Conservation (phyloP, 2,888 invertebrate genomes). For the Cheilosia vulpina region DNA sequence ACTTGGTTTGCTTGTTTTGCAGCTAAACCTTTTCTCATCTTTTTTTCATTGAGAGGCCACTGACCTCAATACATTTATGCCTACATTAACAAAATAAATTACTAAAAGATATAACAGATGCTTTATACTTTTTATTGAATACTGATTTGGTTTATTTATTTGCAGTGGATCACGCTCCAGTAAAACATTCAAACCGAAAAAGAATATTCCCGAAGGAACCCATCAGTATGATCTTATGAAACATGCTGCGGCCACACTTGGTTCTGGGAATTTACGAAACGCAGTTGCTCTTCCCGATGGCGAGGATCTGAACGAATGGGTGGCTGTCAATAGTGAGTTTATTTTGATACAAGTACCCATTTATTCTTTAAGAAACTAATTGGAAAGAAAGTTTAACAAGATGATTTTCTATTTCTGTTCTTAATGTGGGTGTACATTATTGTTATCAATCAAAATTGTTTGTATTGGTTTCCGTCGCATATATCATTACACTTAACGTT, state of each 20-base stretch:
- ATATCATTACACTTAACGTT: too few relatives aligned
- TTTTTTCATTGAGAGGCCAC: conserved; percentile 28
- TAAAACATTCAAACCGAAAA: conserved; percentile 99
- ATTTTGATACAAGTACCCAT: not conserved
- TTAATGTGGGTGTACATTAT: too few relatives aligned
- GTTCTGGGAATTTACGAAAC: conserved; percentile 97
- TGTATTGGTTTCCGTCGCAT: too few relatives aligned
- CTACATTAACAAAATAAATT: conserved; percentile 25
- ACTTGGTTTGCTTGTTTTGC: not conserved
- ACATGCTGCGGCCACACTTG: conserved; percentile 98
- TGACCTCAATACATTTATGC: conserved; percentile 33
- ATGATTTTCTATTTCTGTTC: not conserved
- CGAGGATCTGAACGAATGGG: conserved; percentile 99
- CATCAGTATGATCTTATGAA: conserved; percentile 99
- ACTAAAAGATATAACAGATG: not conserved
- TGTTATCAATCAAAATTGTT: too few relatives aligned
- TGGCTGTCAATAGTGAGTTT: conserved; percentile 98
- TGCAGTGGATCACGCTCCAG: conserved; percentile 88
- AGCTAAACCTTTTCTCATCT: conserved; percentile 20
- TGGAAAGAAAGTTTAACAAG: not conserved
- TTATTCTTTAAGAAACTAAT: too few relatives aligned
- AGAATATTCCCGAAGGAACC: conserved; percentile 99
- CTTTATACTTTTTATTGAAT: not conserved
- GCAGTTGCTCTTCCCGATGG: conserved; percentile 99
- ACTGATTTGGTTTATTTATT: conserved; percentile 6